A percentile compares a stretch with the other conserved stretches of the same genome.
phyloP scores from a whole-genome alignment of 2,113 vertebrate species.

The Lagopus leucura region DNA sequence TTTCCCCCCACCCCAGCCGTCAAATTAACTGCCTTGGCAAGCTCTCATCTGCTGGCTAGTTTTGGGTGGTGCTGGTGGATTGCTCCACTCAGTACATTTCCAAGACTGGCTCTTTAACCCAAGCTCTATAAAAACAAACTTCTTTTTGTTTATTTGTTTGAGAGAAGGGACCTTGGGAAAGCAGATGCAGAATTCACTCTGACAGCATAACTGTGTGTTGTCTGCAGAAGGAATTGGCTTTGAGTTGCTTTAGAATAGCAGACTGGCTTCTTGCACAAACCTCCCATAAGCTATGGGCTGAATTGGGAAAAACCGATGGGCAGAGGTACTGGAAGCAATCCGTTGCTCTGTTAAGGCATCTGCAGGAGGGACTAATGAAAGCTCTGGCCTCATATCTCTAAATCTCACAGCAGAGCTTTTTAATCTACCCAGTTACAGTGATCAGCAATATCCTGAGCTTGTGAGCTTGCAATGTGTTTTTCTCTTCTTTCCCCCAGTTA shows the following conservation, averaged over 20 bases:
- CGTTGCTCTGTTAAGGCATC: not conserved
- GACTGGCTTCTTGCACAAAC: slow-evolving; percentile 36
- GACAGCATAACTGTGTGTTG: not conserved
- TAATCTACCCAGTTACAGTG: not conserved
- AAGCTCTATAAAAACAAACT: slow-evolving; percentile 45
- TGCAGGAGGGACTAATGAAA: not conserved
- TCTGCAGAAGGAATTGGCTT: slow-evolving; percentile 15
- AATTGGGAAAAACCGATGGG: slow-evolving; percentile 49
- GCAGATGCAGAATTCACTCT: not conserved
- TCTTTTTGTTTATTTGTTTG: slow-evolving; percentile 56
- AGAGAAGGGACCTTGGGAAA: slow-evolving; percentile 55
- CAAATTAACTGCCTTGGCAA: slow-evolving; percentile 56
- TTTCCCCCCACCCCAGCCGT: slow-evolving; percentile 9
- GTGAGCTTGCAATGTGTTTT: not conserved
- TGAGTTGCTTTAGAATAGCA: slow-evolving; percentile 20
- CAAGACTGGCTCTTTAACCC: slow-evolving; percentile 51
- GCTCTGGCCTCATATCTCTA: not conserved
- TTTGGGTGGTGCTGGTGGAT: slow-evolving; percentile 65
- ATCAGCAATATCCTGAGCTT: not conserved
- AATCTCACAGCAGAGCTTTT: not conserved
- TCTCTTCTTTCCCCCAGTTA: not conserved
- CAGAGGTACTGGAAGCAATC: slow-evolving; percentile 52
- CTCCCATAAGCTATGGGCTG: slow-evolving; percentile 8
- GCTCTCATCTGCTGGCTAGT: slow-evolving; percentile 46
- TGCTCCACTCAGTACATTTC: slow-evolving; percentile 62